Conservation (phyloP, 2,113 vertebrate species). For the Silurus glanis region DNA sequence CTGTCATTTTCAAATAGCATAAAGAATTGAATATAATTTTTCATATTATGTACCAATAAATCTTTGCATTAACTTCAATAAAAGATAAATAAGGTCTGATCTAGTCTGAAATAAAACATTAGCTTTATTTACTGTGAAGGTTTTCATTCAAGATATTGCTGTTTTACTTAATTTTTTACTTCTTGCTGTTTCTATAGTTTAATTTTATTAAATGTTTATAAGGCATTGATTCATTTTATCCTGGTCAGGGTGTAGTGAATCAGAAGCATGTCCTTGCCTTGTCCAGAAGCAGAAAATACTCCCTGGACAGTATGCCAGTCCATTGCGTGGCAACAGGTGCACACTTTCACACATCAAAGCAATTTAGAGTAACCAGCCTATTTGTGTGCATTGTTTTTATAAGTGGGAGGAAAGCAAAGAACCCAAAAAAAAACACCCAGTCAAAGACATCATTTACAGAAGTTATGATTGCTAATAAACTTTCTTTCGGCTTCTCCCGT, state of each 20-base stretch:
- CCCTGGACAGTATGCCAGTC: background rate
- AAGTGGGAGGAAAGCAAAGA: background rate
- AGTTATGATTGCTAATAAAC: too few species aligned
- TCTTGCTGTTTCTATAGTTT: background rate
- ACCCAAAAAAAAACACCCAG: background rate
- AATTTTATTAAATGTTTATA: background rate
- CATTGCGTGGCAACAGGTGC: background rate
- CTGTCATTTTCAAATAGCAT: slow-evolving; percentile 27
- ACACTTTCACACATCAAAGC: background rate
- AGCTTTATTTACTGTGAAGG: background rate
- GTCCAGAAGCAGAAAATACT: background rate
- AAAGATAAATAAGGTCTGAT: background rate
- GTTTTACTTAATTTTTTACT: background rate
- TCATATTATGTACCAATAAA: slow-evolving; percentile 26
- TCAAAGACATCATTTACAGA: background rate
- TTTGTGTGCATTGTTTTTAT: background rate
- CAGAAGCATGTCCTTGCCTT: background rate
- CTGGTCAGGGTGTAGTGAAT: background rate
- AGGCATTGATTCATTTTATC: background rate
- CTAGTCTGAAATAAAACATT: background rate
- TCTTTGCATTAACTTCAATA: slow-evolving; percentile 30
- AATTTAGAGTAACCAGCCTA: background rate
- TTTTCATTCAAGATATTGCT: slow-evolving; percentile 4
- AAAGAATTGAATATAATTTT: slow-evolving; percentile 23
- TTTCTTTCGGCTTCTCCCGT: too few species aligned